Evolutionary conservation across 2,797 vertebrate species (phyloP), one percentile per base, ranked within the genome.

Genomic region (Hephaestus fuliginosus): DNA sequence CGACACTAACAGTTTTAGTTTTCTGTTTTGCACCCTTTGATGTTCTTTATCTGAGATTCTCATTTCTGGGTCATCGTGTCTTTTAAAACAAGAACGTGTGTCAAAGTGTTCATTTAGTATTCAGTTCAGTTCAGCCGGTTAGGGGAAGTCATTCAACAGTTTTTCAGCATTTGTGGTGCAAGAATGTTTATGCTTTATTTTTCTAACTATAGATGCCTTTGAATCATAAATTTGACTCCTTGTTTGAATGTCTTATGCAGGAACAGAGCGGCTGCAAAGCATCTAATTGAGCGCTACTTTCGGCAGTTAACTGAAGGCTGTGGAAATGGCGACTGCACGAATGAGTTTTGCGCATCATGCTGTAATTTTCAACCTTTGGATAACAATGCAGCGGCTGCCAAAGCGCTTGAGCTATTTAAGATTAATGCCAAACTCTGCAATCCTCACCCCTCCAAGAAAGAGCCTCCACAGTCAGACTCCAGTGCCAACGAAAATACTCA

Each of bases 221-320:
- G 10, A 39, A 22, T 53, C 10, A 13, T 61, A 1, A 2, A n/a
- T 93, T 61, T 96, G 92, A 95, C 93, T 74, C 94, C 87, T 89
- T 94, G 92, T 97, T 95, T 96, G 90, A 95, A 95, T 96, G 89
- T 98, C 64, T 92, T 91, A 12, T 20, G 89, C 96, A 99, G 98
- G 98, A 99, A 99, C 97, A 98, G 96, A 97, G 97, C 97, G 91
- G 97, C 98, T 95, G 98, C 98, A 95, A 99, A 99, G 96, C 97
- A 99, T 96, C 97, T 99, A 96, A 99, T 99, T 94, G 98, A 99
- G 96, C 98, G 98, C 96, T 99, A 99, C 97, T 99, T 99, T 97
- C 97, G 96, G 93, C 98, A 99, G 97, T 97, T 99, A 96, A 99
- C 98, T 13, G 97, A 99, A 91, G 98, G 98, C 96, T 99, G 98